Evolutionary conservation across 2,888 invertebrate species (phyloP), one percentile per base, ranked within the genome.

Genomic region (Pammene fasciana): DNA sequence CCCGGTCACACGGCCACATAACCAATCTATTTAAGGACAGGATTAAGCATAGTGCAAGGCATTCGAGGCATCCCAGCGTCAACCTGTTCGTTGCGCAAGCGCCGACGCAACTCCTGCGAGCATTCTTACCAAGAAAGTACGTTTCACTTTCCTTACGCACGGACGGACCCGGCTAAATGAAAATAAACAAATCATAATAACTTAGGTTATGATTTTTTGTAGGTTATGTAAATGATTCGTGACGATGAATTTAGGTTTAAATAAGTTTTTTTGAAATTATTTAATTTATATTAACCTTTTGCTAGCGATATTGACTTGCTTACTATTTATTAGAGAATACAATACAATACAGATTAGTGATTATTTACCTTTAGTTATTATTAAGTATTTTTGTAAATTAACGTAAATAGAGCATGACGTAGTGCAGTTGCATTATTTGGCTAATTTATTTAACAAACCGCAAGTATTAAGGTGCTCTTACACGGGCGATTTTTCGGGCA

Each of bases 131-230:
- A 85, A 76, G 88, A 88, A 89, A 90, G 90, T 73, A 74, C 71
- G 78, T 85, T 88, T 79, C 86, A 84, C 89, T 89, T 86, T 88
- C 85, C 71, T 73, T 84, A 85, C 86, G 87, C 87, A 85, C 88
- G 87, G 77, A 80, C 84, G 72, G 38, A 67, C 61, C 26, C 52
- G 57, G 56, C 18, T 50, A n/a, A 7, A n/a, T 43, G 26, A 70
- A 70, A 70, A 54, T 65, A 54, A 60, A 60, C 14, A 34, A 59
- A 48, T 45, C 36, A 38, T 64, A 56, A 56, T 60, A 56, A 38
- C 56, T 50, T 62, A 0, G 34, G 68, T 57, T 68, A 64, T 59
- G 45, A 70, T 70, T 60, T 45, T 54, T 10, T 52, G 45, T 11
- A 13, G 6, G n/a, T 52, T 56, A 56, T 45, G 67, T 26, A 55